A percentile compares a stretch with the other conserved stretches of the same genome.
phyloP scores from a whole-genome alignment of 2,888 invertebrate genomes.

The Beris morrisii region DNA sequence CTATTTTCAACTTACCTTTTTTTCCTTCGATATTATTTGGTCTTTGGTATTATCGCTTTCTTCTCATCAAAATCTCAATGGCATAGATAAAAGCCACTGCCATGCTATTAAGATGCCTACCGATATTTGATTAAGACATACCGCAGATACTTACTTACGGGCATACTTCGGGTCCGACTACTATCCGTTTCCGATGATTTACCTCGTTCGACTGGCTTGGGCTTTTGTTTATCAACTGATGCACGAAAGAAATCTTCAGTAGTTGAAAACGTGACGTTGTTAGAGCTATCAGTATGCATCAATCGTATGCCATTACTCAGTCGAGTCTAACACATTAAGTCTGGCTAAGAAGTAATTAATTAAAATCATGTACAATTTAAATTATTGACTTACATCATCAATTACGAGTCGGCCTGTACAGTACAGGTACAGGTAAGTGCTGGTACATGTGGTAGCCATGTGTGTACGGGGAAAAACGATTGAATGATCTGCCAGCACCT shows the following conservation, averaged over 20 bases:
- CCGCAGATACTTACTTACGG: constrained; percentile 11
- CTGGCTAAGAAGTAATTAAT: constrained; percentile 32
- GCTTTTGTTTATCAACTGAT: constrained; percentile 3
- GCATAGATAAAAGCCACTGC: not conserved
- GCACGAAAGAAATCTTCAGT: constrained; percentile 29
- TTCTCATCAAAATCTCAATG: not conserved
- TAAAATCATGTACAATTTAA: constrained; percentile 35
- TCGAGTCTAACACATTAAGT: constrained; percentile 32
- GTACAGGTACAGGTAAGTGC: constrained; percentile 6
- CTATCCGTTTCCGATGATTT: not conserved
- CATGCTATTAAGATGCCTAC: not conserved
- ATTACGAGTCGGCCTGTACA: constrained; percentile 22
- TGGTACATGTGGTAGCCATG: not conserved
- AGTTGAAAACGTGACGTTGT: constrained; percentile 33
- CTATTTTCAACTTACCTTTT: constrained; percentile 16
- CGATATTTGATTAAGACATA: constrained; percentile 26
- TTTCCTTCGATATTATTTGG: not conserved
- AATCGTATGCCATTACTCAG: constrained; percentile 35
- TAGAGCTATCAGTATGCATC: constrained; percentile 34
- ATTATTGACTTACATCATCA: constrained; percentile 34
- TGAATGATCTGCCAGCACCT: too few relatives aligned
- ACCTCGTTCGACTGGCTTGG: not conserved
- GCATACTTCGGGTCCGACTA: not conserved
- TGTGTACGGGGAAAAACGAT: too few relatives aligned
- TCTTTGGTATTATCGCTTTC: constrained; percentile 24